Base-by-base conservation (phyloP, 2,888 invertebrate species). In the Campoplex nolae region DNA sequence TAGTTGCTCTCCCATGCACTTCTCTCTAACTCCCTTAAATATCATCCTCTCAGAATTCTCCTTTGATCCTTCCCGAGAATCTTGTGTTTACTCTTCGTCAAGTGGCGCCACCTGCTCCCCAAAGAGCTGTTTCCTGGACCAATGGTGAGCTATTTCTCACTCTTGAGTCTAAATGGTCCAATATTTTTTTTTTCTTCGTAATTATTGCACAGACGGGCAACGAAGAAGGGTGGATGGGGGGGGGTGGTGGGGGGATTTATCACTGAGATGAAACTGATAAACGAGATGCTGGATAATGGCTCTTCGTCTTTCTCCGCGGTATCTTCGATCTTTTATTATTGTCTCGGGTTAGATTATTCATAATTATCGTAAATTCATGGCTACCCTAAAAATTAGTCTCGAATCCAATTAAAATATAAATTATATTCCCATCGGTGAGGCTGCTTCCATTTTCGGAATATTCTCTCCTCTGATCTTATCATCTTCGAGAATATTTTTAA, bases 71-170 rank as follows among this genome's bases (percentile, higher is more conserved):
- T 58, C 35, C 8, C 23, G 2, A 11, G n/a, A n/a, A n/a, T 23
- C 65, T 73, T 38, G 42, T 85, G 75, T 85, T 81, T 71, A 45
- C 71, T 65, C 65, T 80, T 70, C 80, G 45, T 81, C 71, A 71
- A 80, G 76, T 76, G 16, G 42, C 28, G 67, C 54, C 75, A 78
- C 70, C 83, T 83, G 67, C 35, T 38, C 67, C 13, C 73, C 77
- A 23, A 32, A 45, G n/a, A 71, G 28, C 28, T 48, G 48, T 51
- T 48, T 23, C 16, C 65, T 58, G 38, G 18, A 62, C 62, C 71
- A 62, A 74, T 18, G 65, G 23, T 4, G 0, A 18, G 42, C 7
- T 16, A 18, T 32, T 71, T 71, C n/a, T 51, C 71, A 18, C 51
- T 32, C 71, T 51, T 16, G 2, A 23, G 13, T 28, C 18, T 32